Base-by-base conservation (phyloP, 2,888 invertebrate species). In the Minunthozetes semirufus region DNA sequence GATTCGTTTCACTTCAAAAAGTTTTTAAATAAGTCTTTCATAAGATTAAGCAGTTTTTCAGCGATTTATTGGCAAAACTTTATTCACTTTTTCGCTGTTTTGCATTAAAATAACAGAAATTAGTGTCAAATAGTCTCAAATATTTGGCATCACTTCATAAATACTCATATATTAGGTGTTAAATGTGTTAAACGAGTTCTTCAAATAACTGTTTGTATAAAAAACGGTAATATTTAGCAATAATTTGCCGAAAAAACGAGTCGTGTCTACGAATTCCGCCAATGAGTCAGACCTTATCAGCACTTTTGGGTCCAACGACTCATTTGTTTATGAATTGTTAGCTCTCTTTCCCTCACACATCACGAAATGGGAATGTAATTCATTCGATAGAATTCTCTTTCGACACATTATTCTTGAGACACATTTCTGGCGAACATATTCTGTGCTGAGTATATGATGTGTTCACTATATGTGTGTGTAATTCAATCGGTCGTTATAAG, bases 361-460 rank as follows among this genome's bases (percentile, higher is more conserved):
- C 25, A 11, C 9, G 5, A 59, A 59, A 59, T 17, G 59, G 1
- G 2, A 59, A 59, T 59, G 59, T 59, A 8, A 25, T 59, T 59
- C 13, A 59, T 59, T 59, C 17, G 56, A 56, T 25, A 56, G 56
- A 22, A 56, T 22, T 56, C 42, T 42, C 13, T 56, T 56, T 56
- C 19, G 56, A 56, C 56, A 59, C 59, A 59, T 27, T 59, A 59
- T 59, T 59, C 27, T 59, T 27, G 59, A 59, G 56, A 56, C 59
- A 17, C 17, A 29, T 29, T 59, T 29, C 27, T 42, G 42, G 42
- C 42, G 42, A 42, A 29, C 15, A 27, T 13, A 27, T 29, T 59
- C 27, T 27, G 29, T 3, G 22, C 56, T 25, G 9, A 56, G 13
- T 8, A 2, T 22, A 22, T 8, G 6, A 19, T 13, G 3, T 22